Base-by-base conservation (phyloP, 2,797 vertebrate species). In the Alectoris magna region DNA sequence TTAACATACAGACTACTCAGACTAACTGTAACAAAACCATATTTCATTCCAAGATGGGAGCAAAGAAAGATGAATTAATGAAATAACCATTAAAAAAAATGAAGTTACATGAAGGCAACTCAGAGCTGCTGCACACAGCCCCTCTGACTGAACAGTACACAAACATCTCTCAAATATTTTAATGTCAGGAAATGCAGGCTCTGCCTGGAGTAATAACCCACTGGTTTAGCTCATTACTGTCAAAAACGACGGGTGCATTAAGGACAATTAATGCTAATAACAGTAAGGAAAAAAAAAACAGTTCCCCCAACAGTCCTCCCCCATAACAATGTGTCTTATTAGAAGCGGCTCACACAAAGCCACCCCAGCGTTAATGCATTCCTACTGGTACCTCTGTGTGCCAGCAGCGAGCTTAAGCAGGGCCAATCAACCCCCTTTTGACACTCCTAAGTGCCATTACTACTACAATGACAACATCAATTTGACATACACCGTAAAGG, bases 241-340 rank as follows among this genome's bases (percentile, higher is more conserved):
- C 94, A 97, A 97, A 96, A 97, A 94, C 81, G 85, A 94, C 88
- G 90, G 88, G 88, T 96, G 91, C 97, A 97, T 97, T 97, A 97
- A 96, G 90, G 95, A 96, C 95, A 97, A 97, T 98, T 98, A 98
- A 98, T 96, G 94, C 82, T 97, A 97, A 97, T 96, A 95, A 96
- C 94, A 95, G 95, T 76, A 91, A 97, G 74, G 67, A 91, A 55
- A 87, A 96, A 95, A 95, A 83, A 93, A 88, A 67, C 69, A 95
- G 85, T 53, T 96, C 79, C 91, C 83, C 82, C 91, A 92, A 94
- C 78, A 97, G 94, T 74, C 94, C 90, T 96, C 94, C 88, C 88
- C 86, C 77, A 5, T 88, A 97, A 93, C 95, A 96, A 94, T 56
- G 90, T 81, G 85, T 91, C 90, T 94, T 95, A 83, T 96, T 96